Conservation (phyloP, 2,797 vertebrate genomes). For the Chelonia mydas region DNA sequence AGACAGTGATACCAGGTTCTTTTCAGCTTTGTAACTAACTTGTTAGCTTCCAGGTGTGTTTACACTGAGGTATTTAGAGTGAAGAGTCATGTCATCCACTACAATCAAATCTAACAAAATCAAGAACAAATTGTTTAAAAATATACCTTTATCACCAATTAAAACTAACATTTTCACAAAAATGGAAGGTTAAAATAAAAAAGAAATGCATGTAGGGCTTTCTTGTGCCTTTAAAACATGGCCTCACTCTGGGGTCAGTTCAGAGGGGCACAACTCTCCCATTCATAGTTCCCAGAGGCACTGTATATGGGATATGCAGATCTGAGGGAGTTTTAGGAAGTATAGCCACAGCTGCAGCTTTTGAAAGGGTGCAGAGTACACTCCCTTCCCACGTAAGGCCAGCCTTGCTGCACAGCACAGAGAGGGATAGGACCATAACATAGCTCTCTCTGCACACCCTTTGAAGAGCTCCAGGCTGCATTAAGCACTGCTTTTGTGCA, state of each 20-base stretch:
- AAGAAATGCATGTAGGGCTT: neutral
- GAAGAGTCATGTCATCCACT: neutral
- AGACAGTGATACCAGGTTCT: neutral
- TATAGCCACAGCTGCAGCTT: neutral
- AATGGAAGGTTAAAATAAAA: neutral
- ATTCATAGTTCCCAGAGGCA: neutral
- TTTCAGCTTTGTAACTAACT: neutral
- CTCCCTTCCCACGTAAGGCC: neutral
- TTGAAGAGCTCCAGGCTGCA: neutral
- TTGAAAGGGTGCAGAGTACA: neutral
- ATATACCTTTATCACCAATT: neutral
- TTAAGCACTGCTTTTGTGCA: neutral
- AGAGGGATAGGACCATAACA: neutral
- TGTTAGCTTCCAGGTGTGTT: neutral
- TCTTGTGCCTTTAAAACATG: neutral
- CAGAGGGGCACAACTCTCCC: neutral
- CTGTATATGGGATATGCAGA: neutral
- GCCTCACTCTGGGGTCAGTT: neutral
- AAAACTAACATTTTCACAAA: neutral
- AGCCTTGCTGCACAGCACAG: neutral
- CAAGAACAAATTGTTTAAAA: neutral
- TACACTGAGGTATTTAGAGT: neutral
- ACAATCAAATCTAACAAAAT: neutral
- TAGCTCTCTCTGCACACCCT: rapidly evolving
- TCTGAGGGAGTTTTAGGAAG: neutral